Conservation (phyloP, 2,888 invertebrate species). For the Sylvicola cinctus region DNA sequence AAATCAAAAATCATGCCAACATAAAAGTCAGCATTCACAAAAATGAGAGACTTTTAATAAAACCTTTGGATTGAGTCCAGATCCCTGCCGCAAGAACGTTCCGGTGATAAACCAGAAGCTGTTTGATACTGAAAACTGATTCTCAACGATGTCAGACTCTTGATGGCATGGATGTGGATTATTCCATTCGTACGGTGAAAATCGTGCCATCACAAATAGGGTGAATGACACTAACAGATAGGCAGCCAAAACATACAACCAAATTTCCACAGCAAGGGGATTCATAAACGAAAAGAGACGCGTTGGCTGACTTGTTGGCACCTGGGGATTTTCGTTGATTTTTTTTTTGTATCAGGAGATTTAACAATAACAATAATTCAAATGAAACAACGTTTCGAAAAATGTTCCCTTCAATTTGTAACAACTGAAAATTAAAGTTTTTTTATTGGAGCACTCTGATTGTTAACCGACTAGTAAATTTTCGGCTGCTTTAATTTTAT, state of each 20-base stretch:
- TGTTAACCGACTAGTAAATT: too few relatives aligned
- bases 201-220: conserved; percentile 88
- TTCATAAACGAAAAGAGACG: conserved; percentile 89
- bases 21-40: too few relatives aligned
- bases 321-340: conserved; percentile 34
- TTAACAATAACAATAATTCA: too few relatives aligned
- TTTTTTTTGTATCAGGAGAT: too few relatives aligned
- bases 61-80: conserved; percentile 68
- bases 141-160: conserved; percentile 70
- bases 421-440: not conserved
- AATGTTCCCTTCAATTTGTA: not conserved
- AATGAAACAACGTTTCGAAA: too few relatives aligned
- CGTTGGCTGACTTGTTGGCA: conserved; percentile 73
- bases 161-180: conserved; percentile 60
- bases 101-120: conserved; percentile 83
- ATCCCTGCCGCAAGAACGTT: conserved; percentile 70
- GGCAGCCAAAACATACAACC: conserved; percentile 86
- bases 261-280: conserved; percentile 89
- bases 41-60: conserved; percentile 4
- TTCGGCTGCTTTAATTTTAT: too few relatives aligned
- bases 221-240: conserved; percentile 87
- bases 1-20: too few relatives aligned
- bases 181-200: conserved; percentile 93
- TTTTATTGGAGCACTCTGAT: too few relatives aligned
- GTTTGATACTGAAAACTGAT: conserved; percentile 92